Percentiles rank a stretch among this genome's conserved stretches.
Conservation (phyloP, 2,113 vertebrate genomes). For the Rhegmatorhina hoffmannsi region DNA sequence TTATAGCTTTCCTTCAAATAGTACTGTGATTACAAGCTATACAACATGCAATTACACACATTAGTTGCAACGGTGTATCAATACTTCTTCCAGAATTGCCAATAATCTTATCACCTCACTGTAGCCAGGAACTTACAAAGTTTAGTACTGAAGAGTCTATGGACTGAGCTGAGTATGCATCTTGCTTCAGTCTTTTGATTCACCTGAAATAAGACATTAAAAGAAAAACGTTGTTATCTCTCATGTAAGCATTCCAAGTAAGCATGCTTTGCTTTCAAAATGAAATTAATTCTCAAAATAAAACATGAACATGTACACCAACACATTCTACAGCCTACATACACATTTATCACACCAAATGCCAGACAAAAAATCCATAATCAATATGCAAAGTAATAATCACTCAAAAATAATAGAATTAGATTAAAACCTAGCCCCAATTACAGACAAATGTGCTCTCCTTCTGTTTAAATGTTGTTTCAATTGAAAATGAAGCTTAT, state of each 20-base stretch:
- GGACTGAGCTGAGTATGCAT: slow-evolving; percentile 84
- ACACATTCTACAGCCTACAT: background rate
- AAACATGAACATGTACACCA: background rate
- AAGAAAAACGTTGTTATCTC: background rate
- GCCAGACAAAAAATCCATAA: background rate
- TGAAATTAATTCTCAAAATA: background rate
- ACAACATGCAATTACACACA: background rate
- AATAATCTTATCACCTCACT: background rate
- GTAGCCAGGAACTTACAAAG: slow-evolving; percentile 84
- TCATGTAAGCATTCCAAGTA: background rate
- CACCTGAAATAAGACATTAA: slow-evolving; percentile 77
- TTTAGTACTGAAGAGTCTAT: slow-evolving; percentile 84
- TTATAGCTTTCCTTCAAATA: background rate
- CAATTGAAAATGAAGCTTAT: background rate
- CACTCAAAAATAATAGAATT: background rate
- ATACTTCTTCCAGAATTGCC: background rate
- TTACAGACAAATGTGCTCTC: background rate
- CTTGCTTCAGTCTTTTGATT: slow-evolving; percentile 86
- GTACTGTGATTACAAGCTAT: background rate
- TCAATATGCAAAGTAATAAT: background rate
- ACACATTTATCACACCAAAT: background rate
- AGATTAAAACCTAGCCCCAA: background rate
- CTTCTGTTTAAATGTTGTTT: background rate
- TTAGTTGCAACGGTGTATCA: background rate
- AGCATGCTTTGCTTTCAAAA: background rate